A percentile compares a stretch with the other conserved stretches of the same genome.
These are phyloP conservation scores for Dryobates pubescens DNA, from an alignment of 2,797 vertebrate genomes.

Conservation along the genomic window DNA sequence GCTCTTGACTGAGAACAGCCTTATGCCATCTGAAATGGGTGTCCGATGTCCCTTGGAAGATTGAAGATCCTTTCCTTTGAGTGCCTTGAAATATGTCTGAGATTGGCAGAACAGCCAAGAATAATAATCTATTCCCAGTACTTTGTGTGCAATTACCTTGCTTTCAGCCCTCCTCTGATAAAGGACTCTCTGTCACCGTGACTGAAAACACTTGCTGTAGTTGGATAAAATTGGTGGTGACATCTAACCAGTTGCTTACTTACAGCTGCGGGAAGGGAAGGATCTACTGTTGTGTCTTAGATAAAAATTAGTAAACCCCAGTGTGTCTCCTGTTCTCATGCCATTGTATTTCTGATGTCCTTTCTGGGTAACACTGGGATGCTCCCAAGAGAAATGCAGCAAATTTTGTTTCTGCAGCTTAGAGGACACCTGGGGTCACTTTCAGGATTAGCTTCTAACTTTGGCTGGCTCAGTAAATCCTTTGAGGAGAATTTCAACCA, in stretches of 20 bases:
- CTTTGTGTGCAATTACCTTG: neutral
- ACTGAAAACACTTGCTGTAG: neutral
- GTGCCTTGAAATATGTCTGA: neutral
- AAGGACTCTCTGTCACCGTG: neutral
- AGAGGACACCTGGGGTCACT: neutral
- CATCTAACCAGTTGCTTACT: fast-evolving
- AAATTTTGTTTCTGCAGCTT: neutral
- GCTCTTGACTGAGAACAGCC: neutral
- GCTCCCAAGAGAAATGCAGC: neutral
- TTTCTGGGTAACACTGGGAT: neutral
- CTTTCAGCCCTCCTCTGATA: neutral
- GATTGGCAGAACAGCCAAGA: neutral
- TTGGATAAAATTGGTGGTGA: neutral
- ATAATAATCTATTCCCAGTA: neutral
- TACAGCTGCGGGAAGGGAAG: neutral
- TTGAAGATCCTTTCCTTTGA: neutral
- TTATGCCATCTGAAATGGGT: neutral
- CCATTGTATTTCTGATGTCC: neutral
- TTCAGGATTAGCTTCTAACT: neutral
- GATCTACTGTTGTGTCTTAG: neutral
- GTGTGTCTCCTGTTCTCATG: neutral
- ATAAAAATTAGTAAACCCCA: neutral
- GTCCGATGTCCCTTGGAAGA: neutral
- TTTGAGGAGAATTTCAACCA: neutral
- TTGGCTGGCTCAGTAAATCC: neutral